phyloP scores from a whole-genome alignment of 2,113 vertebrate species.

The Neoarius graeffei region DNA sequence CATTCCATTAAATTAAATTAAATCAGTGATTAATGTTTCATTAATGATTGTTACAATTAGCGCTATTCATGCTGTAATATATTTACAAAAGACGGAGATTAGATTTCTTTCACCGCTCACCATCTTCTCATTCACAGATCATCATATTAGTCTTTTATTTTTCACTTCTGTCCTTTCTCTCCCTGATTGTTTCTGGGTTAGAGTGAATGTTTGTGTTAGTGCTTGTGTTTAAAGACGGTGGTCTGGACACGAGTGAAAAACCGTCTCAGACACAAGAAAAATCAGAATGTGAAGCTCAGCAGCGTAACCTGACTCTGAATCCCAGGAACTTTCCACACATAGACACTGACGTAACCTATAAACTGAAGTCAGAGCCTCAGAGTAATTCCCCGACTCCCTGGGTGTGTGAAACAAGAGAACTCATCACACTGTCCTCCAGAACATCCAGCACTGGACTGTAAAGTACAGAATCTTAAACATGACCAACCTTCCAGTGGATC shows the following conservation, averaged over 20 bases:
- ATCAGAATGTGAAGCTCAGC: background rate
- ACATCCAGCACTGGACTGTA: background rate
- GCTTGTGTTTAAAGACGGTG: too few relatives aligned
- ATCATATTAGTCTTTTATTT: background rate
- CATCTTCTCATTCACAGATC: background rate
- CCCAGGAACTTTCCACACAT: background rate
- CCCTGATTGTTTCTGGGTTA: too few relatives aligned
- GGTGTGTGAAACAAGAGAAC: background rate
- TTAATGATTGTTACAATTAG: background rate
- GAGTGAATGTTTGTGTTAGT: too few relatives aligned
- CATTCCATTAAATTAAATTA: background rate
- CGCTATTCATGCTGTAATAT: background rate
- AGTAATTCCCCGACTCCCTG: background rate
- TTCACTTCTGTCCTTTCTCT: background rate
- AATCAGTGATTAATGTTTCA: background rate
- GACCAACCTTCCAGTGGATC: background rate
- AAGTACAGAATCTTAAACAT: background rate
- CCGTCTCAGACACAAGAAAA: background rate
- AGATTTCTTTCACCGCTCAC: background rate
- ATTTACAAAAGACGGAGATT: background rate
- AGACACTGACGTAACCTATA: background rate
- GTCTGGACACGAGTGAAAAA: background rate
- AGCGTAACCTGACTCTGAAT: background rate
- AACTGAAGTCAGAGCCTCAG: too few relatives aligned
- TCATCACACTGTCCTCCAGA: background rate